Percentiles rank a stretch among this genome's conserved stretches.
Conservation (phyloP, 1,140 invertebrate species). For the Anagrus nilaparvatae region DNA sequence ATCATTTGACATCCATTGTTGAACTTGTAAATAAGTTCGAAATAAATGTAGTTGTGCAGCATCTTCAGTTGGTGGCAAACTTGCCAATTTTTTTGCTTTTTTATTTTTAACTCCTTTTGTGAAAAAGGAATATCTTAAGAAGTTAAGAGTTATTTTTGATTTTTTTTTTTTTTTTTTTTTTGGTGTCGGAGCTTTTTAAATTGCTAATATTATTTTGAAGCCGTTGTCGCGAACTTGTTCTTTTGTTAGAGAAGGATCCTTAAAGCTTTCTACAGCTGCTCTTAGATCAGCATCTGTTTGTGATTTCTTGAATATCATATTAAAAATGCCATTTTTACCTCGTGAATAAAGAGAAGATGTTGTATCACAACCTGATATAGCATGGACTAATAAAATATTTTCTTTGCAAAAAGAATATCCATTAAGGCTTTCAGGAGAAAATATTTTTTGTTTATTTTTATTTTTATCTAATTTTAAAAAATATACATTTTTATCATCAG, state of each 20-base stretch:
- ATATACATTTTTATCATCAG: slow-evolving; percentile 14
- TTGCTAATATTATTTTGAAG: not conserved
- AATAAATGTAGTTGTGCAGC: slow-evolving; percentile 12
- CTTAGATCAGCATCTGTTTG: slow-evolving; percentile 7
- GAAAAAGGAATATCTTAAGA: not conserved
- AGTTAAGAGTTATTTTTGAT: not conserved
- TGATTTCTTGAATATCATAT: no score
- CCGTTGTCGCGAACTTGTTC: not conserved
- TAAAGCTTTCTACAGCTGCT: not conserved
- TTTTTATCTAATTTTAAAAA: slow-evolving; percentile 14
- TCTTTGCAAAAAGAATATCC: slow-evolving; percentile 24
- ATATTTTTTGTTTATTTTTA: slow-evolving; percentile 25
- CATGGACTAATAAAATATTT: slow-evolving; percentile 30
- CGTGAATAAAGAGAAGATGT: slow-evolving; percentile 31
- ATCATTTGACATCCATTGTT: slow-evolving; percentile 9
- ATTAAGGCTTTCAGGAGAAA: slow-evolving; percentile 26
- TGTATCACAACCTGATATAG: slow-evolving; percentile 31
- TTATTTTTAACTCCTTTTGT: slow-evolving; percentile 1
- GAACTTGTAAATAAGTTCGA: slow-evolving; percentile 12
- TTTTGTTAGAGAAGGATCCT: not conserved
- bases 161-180: no score
- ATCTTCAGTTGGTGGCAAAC: slow-evolving; percentile 14
- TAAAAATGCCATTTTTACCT: slow-evolving; percentile 24
- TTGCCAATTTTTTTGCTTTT: not conserved
- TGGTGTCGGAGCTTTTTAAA: no score